These are phyloP conservation scores for Trematocara caparti DNA, from an alignment of 2,797 vertebrate species.

Conservation along the genomic window DNA sequence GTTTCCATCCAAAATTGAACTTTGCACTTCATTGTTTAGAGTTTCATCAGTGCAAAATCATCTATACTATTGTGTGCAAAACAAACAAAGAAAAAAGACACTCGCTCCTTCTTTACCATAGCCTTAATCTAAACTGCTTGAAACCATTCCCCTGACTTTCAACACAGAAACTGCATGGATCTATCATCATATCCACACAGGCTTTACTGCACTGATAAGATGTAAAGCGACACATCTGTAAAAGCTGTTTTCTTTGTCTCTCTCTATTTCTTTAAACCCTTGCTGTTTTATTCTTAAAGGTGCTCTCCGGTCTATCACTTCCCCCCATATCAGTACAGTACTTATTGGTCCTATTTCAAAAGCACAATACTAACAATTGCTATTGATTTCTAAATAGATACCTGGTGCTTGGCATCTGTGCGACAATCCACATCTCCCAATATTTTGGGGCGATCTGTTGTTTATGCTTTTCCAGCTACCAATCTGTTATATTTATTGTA, in stretches of 20 bases:
- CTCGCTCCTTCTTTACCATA: not conserved
- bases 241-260: not conserved
- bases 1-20: not conserved
- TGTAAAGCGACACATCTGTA: not conserved
- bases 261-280: not conserved
- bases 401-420: not conserved
- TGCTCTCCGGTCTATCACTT: not conserved
- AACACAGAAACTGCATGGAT: not conserved
- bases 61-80: not conserved
- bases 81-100: accelerated
- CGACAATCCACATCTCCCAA: not conserved
- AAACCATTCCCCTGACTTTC: not conserved
- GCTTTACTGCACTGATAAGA: not conserved
- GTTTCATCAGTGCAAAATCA: not conserved
- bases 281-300: not conserved
- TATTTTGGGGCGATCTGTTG: not conserved
- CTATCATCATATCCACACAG: not conserved
- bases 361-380: not conserved
- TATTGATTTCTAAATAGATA: not conserved
- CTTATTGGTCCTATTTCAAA: not conserved
- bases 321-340: not conserved
- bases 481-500: not conserved
- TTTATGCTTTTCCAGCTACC: not conserved
- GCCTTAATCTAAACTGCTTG: not conserved
- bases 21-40: not conserved